A percentile compares a stretch with the other conserved stretches of the same genome.
These are phyloP conservation scores for Melospiza georgiana DNA, from an alignment of 2,113 vertebrate species.

Conservation along the genomic window DNA sequence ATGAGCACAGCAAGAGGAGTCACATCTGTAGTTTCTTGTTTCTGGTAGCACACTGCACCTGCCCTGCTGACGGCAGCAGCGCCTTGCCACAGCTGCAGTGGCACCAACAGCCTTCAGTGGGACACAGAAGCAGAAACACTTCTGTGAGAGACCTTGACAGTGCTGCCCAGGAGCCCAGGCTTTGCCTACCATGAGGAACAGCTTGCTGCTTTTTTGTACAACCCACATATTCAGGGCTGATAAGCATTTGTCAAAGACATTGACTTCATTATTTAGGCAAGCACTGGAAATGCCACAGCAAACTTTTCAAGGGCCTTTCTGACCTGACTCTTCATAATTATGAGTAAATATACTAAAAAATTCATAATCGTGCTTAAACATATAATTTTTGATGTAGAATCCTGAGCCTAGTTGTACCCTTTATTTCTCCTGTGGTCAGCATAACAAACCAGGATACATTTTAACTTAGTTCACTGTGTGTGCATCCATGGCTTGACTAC, in stretches of 20 bases:
- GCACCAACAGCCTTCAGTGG: background rate
- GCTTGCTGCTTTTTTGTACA: constrained; percentile 17
- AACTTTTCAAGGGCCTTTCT: background rate
- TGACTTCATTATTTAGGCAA: background rate
- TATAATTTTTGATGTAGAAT: background rate
- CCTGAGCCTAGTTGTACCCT: background rate
- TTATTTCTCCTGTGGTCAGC: background rate
- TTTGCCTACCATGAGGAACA: background rate
- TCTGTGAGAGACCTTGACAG: background rate
- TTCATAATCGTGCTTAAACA: background rate
- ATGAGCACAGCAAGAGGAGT: background rate
- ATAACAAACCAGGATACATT: background rate
- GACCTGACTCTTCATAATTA: background rate
- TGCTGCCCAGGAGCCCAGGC: background rate
- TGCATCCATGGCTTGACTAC: background rate
- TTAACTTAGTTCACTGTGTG: background rate
- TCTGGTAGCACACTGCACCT: background rate
- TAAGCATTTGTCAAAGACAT: background rate
- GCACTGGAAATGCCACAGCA: background rate
- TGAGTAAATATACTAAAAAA: background rate
- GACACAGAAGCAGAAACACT: background rate
- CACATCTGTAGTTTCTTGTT: background rate
- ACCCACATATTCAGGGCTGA: background rate
- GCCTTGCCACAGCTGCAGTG: background rate
- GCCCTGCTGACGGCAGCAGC: background rate